Percentiles rank a stretch among this genome's conserved stretches.
Conservation (phyloP, 37 sponge, comb jelly and placozoan genomes). For the Oscarella lobularis region DNA sequence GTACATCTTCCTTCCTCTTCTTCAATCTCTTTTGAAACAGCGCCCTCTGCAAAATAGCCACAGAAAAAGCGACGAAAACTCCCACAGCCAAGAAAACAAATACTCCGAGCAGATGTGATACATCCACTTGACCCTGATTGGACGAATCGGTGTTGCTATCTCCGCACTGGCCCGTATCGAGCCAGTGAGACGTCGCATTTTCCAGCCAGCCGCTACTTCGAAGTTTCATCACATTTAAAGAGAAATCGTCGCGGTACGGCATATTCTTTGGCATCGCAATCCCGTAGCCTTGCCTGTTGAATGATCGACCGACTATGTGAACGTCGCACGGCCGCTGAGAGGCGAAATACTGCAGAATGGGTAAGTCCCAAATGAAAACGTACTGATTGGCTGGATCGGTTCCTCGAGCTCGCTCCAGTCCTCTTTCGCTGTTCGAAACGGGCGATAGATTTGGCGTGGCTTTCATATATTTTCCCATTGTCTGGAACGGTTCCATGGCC, state of each 20-base stretch:
- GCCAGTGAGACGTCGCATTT: neutral
- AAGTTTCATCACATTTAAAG: neutral
- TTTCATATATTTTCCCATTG: neutral
- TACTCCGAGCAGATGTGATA: no score
- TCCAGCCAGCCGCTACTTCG: neutral
- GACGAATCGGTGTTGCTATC: slow-evolving; percentile 28
- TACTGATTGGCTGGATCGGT: neutral
- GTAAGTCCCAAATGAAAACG: neutral
- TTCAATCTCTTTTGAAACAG: no score
- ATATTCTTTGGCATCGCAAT: neutral
- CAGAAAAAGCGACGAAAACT: no score
- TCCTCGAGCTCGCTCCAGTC: neutral
- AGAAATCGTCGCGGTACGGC: neutral
- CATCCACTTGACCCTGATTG: no score
- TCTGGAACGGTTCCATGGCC: neutral
- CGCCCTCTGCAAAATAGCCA: no score
- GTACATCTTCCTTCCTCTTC: no score
- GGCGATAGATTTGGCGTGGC: neutral
- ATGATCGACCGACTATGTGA: neutral
- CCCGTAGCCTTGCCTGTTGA: neutral
- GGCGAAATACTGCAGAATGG: neutral
- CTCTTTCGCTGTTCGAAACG: neutral
- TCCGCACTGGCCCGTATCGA: neutral
- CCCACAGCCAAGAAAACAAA: no score
- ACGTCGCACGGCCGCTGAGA: neutral